These are phyloP conservation scores for Aselliscus stoliczkanus DNA, from an alignment of 2,797 vertebrate genomes.

Conservation along the genomic window DNA sequence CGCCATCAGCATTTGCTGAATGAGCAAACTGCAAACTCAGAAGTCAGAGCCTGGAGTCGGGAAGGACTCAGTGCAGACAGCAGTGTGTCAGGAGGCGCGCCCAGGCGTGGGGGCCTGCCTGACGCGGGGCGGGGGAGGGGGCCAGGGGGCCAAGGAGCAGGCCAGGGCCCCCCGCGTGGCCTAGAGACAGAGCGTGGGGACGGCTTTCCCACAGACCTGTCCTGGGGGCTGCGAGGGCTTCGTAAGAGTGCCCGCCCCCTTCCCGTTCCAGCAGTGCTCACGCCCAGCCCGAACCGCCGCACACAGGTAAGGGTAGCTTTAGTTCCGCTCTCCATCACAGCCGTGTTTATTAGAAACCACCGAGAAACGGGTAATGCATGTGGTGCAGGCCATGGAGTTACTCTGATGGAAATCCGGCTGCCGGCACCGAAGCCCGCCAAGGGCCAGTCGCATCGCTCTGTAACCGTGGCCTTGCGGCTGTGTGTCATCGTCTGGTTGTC, in stretches of 20 bases:
- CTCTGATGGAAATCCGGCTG: neutral
- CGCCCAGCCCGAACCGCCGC: neutral
- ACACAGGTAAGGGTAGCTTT: neutral
- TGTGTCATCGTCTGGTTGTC: neutral
- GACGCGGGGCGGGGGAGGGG: too few relatives aligned
- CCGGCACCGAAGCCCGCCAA: neutral
- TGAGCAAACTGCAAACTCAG: neutral
- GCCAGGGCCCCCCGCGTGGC: too few relatives aligned
- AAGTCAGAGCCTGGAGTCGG: neutral
- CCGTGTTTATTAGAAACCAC: neutral
- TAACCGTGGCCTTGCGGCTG: neutral
- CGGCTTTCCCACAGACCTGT: neutral
- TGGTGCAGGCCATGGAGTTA: neutral
- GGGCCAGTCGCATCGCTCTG: neutral
- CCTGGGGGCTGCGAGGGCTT: neutral
- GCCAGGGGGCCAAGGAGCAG: too few relatives aligned
- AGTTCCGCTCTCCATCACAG: neutral
- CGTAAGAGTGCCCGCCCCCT: neutral
- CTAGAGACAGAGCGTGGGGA: too few relatives aligned
- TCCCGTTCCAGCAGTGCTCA: neutral
- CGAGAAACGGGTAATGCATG: neutral
- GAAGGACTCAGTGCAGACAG: neutral
- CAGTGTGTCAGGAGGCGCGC: neutral
- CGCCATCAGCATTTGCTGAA: neutral
- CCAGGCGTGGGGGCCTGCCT: fast-evolving